These are phyloP conservation scores for Schrankia costaestrigalis DNA, from an alignment of 2,888 invertebrate species.

Conservation along the genomic window DNA sequence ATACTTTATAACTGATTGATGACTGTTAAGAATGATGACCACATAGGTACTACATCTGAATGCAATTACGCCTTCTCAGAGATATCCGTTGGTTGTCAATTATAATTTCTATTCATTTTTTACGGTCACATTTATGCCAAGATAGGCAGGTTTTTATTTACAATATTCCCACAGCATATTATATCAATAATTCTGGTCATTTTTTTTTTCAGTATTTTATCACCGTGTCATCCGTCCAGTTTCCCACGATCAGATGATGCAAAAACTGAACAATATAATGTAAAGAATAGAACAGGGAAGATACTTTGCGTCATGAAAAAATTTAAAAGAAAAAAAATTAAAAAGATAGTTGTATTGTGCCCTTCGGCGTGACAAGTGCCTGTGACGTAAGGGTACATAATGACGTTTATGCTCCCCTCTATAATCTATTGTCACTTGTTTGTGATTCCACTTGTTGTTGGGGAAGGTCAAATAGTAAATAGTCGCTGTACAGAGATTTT, in stretches of 20 bases:
- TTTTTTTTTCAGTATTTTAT: slow-evolving; percentile 41
- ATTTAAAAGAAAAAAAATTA: slow-evolving; percentile 20
- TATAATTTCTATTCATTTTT: no score
- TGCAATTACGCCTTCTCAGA: no score
- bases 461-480: slow-evolving; percentile 16
- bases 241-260: slow-evolving; percentile 60
- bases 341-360: slow-evolving; percentile 49
- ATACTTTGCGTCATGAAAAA: slow-evolving; percentile 51
- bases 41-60: no score
- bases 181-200: neutral
- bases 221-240: slow-evolving; percentile 25
- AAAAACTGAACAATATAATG: slow-evolving; percentile 49
- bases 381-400: slow-evolving; percentile 50
- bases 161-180: neutral
- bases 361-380: slow-evolving; percentile 67
- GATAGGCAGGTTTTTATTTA: no score
- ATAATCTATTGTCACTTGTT: slow-evolving; percentile 44
- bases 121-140: no score
- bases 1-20: neutral
- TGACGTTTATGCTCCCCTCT: slow-evolving; percentile 21
- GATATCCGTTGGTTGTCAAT: no score
- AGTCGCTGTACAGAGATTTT: no score
- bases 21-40: no score
- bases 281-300: slow-evolving; percentile 44
- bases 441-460: slow-evolving; percentile 56